Evolutionary conservation across 2,113 vertebrate species (phyloP).

Genomic region (Leptodactylus fuscus): DNA sequence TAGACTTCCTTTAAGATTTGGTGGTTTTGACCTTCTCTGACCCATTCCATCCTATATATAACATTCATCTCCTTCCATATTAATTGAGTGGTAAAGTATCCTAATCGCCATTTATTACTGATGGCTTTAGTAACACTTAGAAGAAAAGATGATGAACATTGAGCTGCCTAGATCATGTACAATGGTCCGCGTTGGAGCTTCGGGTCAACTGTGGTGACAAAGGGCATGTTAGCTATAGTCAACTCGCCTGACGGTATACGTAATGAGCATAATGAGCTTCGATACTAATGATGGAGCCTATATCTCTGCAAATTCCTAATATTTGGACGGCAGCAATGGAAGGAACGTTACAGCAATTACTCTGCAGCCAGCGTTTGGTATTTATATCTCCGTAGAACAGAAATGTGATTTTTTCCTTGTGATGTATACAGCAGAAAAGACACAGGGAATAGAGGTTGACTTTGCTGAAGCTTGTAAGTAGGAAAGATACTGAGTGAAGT

Average conservation of each 20-base stretch:
- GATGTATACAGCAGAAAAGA: constrained; percentile 13
- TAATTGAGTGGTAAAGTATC: background rate
- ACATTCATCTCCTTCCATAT: background rate
- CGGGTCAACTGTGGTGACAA: background rate
- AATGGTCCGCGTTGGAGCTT: background rate
- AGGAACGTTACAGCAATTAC: background rate
- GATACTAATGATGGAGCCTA: background rate
- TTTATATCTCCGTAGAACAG: constrained; percentile 9
- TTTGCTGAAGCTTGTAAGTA: background rate
- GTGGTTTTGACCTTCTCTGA: background rate
- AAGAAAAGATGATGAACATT: too few species aligned
- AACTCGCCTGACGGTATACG: background rate
- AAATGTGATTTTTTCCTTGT: constrained; percentile 24
- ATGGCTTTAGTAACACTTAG: too few species aligned
- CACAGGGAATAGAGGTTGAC: constrained; percentile 2
- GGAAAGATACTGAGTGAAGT: constrained; percentile 17
- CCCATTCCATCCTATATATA: background rate
- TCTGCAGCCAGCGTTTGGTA: background rate
- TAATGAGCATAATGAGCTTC: background rate
- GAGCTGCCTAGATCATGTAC: background rate
- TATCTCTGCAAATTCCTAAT: background rate
- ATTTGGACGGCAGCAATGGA: background rate
- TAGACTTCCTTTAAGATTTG: too few species aligned
- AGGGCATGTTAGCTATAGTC: background rate
- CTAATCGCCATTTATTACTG: background rate